phyloP scores from a whole-genome alignment of 1,140 invertebrate species.

The Lasaia peninsularis region DNA sequence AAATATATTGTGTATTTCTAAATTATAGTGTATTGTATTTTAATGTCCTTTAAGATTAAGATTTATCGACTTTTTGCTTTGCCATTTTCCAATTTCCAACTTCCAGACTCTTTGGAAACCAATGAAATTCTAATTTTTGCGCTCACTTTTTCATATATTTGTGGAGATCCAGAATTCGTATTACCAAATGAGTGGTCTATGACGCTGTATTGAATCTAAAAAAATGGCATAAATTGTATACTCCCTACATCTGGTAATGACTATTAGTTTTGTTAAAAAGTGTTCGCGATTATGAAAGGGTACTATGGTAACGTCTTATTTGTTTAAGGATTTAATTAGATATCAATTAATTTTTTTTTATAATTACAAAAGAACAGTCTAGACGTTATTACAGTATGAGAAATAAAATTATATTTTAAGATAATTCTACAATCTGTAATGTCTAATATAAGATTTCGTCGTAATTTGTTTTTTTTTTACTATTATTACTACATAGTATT shows the following conservation, averaged over 20 bases:
- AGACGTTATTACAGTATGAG: constrained; percentile 1
- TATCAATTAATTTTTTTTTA: background rate
- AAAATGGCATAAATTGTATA: no score
- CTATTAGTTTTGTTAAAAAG: background rate
- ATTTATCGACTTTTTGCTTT: no score
- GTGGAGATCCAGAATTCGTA: no score
- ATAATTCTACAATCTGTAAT: constrained; percentile 17
- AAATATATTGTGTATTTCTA: no score
- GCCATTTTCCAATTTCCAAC: no score
- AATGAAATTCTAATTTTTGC: no score
- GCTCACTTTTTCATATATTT: constrained; percentile 4
- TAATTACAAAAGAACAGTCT: background rate
- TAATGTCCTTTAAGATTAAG: no score
- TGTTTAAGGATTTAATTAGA: background rate
- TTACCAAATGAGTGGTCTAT: no score
- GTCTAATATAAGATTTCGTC: constrained; percentile 16
- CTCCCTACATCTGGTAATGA: no score
- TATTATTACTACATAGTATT: background rate
- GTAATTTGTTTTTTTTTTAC: constrained; percentile 4
- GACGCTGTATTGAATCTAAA: no score
- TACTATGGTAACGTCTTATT: background rate
- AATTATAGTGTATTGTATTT: no score
- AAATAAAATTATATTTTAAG: constrained; percentile 16
- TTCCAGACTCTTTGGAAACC: no score
- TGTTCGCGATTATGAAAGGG: background rate